These are phyloP conservation scores for Sardina pilchardus DNA, from an alignment of 2,113 vertebrate species.

Conservation along the genomic window DNA sequence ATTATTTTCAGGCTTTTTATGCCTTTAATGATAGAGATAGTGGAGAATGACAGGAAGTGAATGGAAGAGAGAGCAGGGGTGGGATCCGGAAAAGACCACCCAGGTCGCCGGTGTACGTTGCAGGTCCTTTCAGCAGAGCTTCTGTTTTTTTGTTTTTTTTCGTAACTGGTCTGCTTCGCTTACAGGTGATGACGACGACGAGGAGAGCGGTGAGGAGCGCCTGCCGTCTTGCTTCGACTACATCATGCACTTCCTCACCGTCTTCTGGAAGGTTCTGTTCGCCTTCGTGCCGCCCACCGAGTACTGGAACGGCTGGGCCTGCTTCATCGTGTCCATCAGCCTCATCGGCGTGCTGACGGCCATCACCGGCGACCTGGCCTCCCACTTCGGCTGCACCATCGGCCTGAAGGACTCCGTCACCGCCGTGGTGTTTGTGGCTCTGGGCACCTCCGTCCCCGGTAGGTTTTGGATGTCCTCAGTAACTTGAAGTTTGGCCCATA, in stretches of 20 bases:
- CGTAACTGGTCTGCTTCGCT: neutral
- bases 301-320: constrained; percentile 85
- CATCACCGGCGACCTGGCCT: constrained; percentile 78
- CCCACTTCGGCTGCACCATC: constrained; percentile 80
- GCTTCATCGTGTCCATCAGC: constrained; percentile 79
- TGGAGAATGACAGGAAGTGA: too few relatives aligned
- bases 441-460: constrained; percentile 82
- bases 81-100: too few relatives aligned
- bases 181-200: constrained; percentile 79
- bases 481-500: neutral
- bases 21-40: too few relatives aligned
- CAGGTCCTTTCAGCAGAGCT: too few relatives aligned
- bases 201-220: constrained; percentile 79
- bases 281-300: constrained; percentile 82
- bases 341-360: constrained; percentile 79
- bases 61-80: too few relatives aligned
- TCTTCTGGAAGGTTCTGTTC: constrained; percentile 85
- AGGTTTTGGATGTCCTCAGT: neutral
- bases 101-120: too few relatives aligned
- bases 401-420: constrained; percentile 82
- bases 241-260: constrained; percentile 86
- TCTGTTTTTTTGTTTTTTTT: too few relatives aligned
- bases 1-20: too few relatives aligned
- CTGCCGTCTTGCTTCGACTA: constrained; percentile 84
- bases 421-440: constrained; percentile 80